phyloP scores from a whole-genome alignment of 2,797 vertebrate genomes.

The Acestrorhynchus altus region DNA sequence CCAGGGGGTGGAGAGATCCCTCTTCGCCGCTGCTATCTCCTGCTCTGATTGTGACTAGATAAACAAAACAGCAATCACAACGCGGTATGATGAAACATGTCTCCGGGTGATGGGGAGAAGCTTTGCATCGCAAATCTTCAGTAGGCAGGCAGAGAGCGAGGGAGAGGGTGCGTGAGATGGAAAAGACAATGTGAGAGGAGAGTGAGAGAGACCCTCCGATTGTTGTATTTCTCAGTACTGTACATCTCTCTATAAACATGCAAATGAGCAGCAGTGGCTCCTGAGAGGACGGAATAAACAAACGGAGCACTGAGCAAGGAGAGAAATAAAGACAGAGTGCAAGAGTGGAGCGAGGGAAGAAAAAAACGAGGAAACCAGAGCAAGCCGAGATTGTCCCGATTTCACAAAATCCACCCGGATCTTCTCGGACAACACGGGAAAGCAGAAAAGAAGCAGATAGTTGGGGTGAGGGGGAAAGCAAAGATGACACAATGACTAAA shows the following conservation, averaged over 20 bases:
- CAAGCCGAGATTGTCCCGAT: slow-evolving; percentile 56
- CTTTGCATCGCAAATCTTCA: slow-evolving; percentile 65
- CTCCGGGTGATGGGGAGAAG: slow-evolving; percentile 69
- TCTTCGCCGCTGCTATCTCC: slow-evolving; percentile 68
- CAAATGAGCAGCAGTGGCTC: slow-evolving; percentile 71
- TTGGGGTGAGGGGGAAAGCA: no score
- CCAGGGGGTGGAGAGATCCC: slow-evolving; percentile 52
- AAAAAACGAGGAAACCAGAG: slow-evolving; percentile 35
- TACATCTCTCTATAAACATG: slow-evolving; percentile 77
- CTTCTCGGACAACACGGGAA: neutral
- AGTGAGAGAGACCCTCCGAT: slow-evolving; percentile 58
- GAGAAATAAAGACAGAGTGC: slow-evolving; percentile 27
- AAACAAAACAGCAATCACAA: slow-evolving; percentile 76
- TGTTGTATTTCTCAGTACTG: slow-evolving; percentile 68
- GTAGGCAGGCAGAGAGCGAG: slow-evolving; percentile 46
- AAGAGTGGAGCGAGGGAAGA: neutral
- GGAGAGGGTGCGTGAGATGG: neutral
- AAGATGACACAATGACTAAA: no score
- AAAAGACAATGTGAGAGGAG: slow-evolving; percentile 39
- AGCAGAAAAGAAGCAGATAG: neutral
- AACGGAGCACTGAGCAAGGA: slow-evolving; percentile 45
- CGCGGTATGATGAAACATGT: slow-evolving; percentile 66
- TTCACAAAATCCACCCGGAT: slow-evolving; percentile 57
- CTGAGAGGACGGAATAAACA: slow-evolving; percentile 66
- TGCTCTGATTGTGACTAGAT: slow-evolving; percentile 72